Evolutionary conservation across 1,140 invertebrate species (phyloP).

Genomic region (Cecropterus lyciades): DNA sequence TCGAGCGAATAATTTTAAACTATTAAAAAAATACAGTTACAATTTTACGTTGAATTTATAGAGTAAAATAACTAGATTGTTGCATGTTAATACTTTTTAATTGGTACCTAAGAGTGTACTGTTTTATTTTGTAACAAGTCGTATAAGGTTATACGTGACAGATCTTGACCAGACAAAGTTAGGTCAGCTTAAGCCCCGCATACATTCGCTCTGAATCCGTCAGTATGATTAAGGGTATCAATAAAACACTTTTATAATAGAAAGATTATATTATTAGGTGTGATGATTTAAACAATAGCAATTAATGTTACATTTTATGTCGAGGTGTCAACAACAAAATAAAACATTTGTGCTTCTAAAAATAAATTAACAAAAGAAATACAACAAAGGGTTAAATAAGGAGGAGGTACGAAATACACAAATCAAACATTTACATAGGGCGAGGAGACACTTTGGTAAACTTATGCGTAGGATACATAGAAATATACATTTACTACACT

Average conservation of each 20-base stretch:
- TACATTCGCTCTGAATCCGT: no score
- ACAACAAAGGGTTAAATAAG: constrained; percentile 72
- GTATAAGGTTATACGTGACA: no score
- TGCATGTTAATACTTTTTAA: no score
- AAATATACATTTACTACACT: constrained; percentile 32
- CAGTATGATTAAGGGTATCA: no score
- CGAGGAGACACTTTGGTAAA: constrained; percentile 56
- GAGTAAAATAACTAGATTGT: no score
- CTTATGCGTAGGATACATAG: constrained; percentile 38
- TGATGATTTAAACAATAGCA: constrained; percentile 79
- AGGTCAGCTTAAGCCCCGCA: no score
- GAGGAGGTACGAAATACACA: constrained; percentile 57
- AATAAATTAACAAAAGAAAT: constrained; percentile 82
- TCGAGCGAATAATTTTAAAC: no score
- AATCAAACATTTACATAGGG: constrained; percentile 72
- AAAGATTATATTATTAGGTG: constrained; percentile 81
- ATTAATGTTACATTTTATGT: constrained; percentile 74
- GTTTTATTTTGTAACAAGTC: no score
- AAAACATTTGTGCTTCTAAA: constrained; percentile 80
- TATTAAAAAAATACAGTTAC: no score
- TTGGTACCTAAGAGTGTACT: no score
- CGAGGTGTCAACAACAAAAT: constrained; percentile 79
- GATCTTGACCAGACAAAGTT: no score
- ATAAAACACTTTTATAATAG: constrained; percentile 59
- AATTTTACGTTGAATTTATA: no score